A percentile compares a stretch with the other conserved stretches of the same genome.
Conservation (phyloP, 1,140 invertebrate genomes). For the Chrysoperla carnea region DNA sequence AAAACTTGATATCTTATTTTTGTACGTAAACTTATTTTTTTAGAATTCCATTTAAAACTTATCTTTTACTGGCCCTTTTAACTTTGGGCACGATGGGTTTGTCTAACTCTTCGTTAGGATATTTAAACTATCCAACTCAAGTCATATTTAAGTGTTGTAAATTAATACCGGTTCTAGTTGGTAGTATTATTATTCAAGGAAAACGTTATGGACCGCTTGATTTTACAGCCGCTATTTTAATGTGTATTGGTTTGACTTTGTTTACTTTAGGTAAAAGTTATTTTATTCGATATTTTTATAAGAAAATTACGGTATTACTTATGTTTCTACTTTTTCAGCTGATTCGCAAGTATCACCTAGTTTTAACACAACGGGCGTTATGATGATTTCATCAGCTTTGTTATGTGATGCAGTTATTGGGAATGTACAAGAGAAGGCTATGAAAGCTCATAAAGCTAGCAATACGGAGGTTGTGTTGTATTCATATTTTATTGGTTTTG, state of each 20-base stretch:
- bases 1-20: no score
- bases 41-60: conserved; percentile 71
- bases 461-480: conserved; percentile 90
- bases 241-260: conserved; percentile 82
- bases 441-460: conserved; percentile 62
- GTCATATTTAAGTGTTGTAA: conserved; percentile 96
- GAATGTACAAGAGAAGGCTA: conserved; percentile 90
- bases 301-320: no score
- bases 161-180: conserved; percentile 84
- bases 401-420: conserved; percentile 88
- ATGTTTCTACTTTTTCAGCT: conserved; percentile 34
- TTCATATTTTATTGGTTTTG: conserved; percentile 77
- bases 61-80: conserved; percentile 64
- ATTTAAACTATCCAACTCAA: conserved; percentile 88
- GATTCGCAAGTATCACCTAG: conserved; percentile 80
- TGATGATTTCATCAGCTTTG: conserved; percentile 74
- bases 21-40: conserved; percentile 20
- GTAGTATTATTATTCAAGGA: conserved; percentile 79
- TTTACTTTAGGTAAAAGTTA: conserved; percentile 50
- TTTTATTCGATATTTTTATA: background rate
- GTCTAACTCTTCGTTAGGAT: conserved; percentile 87
- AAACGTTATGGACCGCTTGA: conserved; percentile 74
- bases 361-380: conserved; percentile 65
- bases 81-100: conserved; percentile 92
- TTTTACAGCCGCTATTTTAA: conserved; percentile 63